These are phyloP conservation scores for Drosophila pseudoobscura DNA, from an alignment of 1,140 invertebrate species.

Conservation along the genomic window DNA sequence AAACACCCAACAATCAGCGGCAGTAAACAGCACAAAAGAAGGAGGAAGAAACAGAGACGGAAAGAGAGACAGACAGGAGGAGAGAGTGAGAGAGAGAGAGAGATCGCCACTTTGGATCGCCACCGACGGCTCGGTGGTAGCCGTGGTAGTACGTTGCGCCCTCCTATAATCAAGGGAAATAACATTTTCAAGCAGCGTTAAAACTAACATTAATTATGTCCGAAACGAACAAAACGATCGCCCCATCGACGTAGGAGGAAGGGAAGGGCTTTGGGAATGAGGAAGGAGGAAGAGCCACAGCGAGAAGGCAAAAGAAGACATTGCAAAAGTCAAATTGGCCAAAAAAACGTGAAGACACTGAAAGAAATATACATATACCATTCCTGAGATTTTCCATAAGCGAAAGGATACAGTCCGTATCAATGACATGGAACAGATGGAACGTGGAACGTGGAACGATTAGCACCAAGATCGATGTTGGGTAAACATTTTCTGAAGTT, in stretches of 20 bases:
- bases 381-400: no score
- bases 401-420: no score
- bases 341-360: constrained; percentile 2
- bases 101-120: constrained; percentile 15
- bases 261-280: not conserved
- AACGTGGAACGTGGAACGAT: not conserved
- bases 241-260: constrained; percentile 5
- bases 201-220: constrained; percentile 83
- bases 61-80: constrained; percentile 7
- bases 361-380: not conserved
- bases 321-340: constrained; percentile 11
- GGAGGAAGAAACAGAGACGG: constrained; percentile 24
- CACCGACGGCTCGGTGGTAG: constrained; percentile 32
- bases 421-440: no score
- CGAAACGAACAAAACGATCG: constrained; percentile 80
- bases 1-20: constrained; percentile 74
- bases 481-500: no score
- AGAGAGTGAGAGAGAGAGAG: constrained; percentile 7
- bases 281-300: not conserved
- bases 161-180: constrained; percentile 83
- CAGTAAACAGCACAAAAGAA: constrained; percentile 66
- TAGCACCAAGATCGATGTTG: not conserved
- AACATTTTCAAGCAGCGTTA: constrained; percentile 83
- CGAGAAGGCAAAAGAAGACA: not conserved
- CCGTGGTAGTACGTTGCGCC: constrained; percentile 49